Conservation (phyloP, 2,797 vertebrate species). For the Masticophis lateralis region DNA sequence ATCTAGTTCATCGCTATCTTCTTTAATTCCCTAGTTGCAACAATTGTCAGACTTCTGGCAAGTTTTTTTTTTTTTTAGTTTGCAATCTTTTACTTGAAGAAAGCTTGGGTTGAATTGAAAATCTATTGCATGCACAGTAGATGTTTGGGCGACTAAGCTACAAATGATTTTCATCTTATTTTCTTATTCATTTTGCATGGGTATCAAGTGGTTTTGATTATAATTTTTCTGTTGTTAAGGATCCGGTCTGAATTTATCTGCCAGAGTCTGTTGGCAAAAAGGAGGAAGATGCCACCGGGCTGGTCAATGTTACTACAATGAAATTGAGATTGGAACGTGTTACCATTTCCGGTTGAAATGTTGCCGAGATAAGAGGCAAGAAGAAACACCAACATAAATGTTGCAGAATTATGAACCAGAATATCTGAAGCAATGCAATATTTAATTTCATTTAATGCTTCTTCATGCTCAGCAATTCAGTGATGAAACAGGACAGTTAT, state of each 20-base stretch:
- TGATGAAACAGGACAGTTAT: not conserved
- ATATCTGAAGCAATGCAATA: not conserved
- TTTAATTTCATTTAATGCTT: not conserved
- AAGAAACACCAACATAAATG: not conserved
- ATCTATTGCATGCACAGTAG: not conserved
- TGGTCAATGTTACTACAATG: not conserved
- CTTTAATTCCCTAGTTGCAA: not conserved
- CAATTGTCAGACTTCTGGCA: not conserved
- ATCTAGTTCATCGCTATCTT: not conserved
- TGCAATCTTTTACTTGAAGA: not conserved
- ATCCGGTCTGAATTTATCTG: not conserved
- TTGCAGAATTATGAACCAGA: not conserved
- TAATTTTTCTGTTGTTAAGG: not conserved
- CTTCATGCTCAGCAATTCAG: not conserved
- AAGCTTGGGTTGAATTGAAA: not conserved
- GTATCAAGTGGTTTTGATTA: not conserved
- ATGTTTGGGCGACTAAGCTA: not conserved
- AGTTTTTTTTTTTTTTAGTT: not conserved
- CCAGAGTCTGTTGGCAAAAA: constrained; percentile 5
- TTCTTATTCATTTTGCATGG: not conserved
- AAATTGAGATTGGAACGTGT: constrained; percentile 2
- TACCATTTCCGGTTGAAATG: constrained; percentile 2
- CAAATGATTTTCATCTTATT: not conserved
- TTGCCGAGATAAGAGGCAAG: not conserved
- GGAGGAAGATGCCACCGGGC: not conserved